Evolutionary conservation across 2,888 invertebrate genomes (phyloP).

Genomic region (Sclerodermus sp.): DNA sequence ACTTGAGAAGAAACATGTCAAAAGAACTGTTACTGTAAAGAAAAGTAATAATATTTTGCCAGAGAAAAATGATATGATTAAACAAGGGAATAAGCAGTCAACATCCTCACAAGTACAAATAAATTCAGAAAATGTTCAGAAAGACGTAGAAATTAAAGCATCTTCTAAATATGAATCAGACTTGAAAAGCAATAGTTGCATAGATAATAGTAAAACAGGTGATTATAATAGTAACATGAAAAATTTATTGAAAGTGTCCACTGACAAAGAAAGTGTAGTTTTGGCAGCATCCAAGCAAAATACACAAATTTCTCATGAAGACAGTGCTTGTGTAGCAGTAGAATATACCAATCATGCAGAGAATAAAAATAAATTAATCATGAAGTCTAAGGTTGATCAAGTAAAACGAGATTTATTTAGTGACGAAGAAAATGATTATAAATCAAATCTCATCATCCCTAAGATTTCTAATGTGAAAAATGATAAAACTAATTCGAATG

Average conservation of each 20-base stretch:
- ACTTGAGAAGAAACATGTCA: no score
- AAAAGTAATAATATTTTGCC: not conserved
- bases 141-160: no score
- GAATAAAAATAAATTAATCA: conserved; percentile 12
- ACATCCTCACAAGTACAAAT: no score
- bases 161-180: no score
- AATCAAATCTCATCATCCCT: not conserved
- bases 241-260: not conserved
- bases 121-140: no score
- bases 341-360: conserved; percentile 1
- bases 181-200: no score
- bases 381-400: conserved; percentile 43
- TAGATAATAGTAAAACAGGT: no score
- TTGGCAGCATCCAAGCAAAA: no score
- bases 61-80: no score
- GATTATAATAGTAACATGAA: no score
- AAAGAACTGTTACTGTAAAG: not conserved
- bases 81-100: no score
- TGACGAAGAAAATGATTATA: conserved; percentile 44
- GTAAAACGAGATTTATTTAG: conserved; percentile 51
- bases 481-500: not conserved
- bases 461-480: conserved; percentile 11
- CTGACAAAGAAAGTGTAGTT: no score
- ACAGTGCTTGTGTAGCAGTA: conserved; percentile 3
- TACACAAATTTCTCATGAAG: not conserved